Base-by-base conservation (phyloP, 1,140 invertebrate species). In the Leptestheria dahalacensis region DNA sequence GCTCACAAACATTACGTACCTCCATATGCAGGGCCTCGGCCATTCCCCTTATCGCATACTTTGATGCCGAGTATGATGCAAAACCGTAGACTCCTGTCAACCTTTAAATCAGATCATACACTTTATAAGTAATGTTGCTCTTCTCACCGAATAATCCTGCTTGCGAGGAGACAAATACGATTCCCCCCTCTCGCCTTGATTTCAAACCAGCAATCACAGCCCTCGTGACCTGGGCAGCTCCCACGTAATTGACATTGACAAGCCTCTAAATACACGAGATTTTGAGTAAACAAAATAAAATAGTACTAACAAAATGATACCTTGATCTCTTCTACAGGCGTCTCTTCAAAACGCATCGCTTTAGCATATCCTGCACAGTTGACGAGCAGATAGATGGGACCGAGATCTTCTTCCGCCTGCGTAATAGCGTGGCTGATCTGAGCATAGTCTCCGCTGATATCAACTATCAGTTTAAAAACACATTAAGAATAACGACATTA, bases 1-100 rank as follows among this genome's bases (percentile, higher is more conserved):
- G 28, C 2, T 18, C 61, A 54, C 48, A 20, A 63, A 54, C 24
- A 65, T 23, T 25, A 51, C 1, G 29, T 65, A 83, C 78, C 77
- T 99, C 96, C 91, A 96, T 97, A 23, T 84, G 78, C 23, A 99
- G 73, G 57, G 88, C 80, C 70, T 99, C 93, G 4, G 94, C 94
- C 62, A 99, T 80, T 6, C 94, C 96, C 61, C 91, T 76, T 2
- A 99, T 71, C 1, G 92, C 95, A 81, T 91, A 99, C 74, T 99
- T 99, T 11, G 88, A 84, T 52, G 84, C 81, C 54, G 86, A 84
- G 71, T 99, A 99, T 0, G 88, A 87, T 47, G 87, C 83, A 68
- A 86, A 91, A 1, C 96, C 96, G 77, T 82, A 94, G 62, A 95
- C 76, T 71, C 96, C 95, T 65, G 15, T 9, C 33, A 41, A 9